A percentile compares a stretch with the other conserved stretches of the same genome.
phyloP scores from a whole-genome alignment of 2,888 invertebrate species.

The Boloria selene region DNA sequence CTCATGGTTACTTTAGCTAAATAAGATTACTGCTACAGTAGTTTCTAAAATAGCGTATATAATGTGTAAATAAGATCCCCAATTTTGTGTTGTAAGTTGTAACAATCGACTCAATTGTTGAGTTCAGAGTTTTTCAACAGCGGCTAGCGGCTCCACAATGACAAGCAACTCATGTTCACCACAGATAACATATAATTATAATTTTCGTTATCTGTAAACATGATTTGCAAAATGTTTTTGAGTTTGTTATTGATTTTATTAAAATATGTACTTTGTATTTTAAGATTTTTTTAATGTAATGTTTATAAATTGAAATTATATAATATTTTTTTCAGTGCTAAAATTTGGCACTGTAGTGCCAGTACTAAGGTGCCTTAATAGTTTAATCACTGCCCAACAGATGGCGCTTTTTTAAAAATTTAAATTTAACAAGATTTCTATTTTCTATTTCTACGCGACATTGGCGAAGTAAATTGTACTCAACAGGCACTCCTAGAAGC shows the following conservation, averaged over 20 bases:
- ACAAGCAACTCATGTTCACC: constrained; percentile 52
- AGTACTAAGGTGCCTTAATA: no score
- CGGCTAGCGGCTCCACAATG: constrained; percentile 49
- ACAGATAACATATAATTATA: constrained; percentile 25
- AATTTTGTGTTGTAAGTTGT: constrained; percentile 5
- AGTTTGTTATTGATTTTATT: background rate
- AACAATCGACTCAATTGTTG: background rate
- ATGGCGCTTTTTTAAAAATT: no score
- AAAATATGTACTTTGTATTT: background rate
- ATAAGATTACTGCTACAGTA: constrained; percentile 5
- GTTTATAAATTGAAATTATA: no score
- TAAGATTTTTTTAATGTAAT: background rate
- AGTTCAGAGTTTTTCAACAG: constrained; percentile 47
- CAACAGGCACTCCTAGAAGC: no score
- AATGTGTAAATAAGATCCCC: background rate
- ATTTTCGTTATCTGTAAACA: constrained; percentile 1
- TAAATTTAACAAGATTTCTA: no score
- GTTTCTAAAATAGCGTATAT: background rate
- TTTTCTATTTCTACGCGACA: no score
- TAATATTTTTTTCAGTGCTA: no score
- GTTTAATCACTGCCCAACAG: no score
- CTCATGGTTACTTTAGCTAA: constrained; percentile 84
- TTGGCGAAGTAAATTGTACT: no score
- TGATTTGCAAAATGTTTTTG: constrained; percentile 14
- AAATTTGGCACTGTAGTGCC: no score